These are phyloP conservation scores for Podarcis siculus DNA, from an alignment of 2,797 vertebrate species.

Conservation along the genomic window DNA sequence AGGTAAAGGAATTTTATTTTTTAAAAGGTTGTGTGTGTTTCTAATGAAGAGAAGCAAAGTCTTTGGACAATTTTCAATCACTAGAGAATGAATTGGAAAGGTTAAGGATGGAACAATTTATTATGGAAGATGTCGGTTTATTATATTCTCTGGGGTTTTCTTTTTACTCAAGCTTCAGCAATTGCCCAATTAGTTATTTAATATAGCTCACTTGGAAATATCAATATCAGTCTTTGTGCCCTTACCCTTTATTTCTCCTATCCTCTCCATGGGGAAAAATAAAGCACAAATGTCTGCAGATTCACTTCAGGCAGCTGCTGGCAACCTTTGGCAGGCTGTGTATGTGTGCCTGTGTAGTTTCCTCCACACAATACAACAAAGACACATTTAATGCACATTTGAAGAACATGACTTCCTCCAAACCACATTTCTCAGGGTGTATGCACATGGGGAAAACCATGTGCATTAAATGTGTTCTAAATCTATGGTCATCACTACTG, in stretches of 20 bases:
- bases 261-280: background rate
- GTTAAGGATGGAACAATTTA: conserved; percentile 13
- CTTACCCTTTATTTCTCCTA: background rate
- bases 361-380: too few species aligned
- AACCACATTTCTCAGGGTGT: too few species aligned
- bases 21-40: background rate
- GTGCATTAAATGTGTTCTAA: too few species aligned
- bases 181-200: conserved; percentile 39
- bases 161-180: background rate
- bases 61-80: conserved; percentile 9
- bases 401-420: too few species aligned
- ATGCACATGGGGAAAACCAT: too few species aligned
- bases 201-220: conserved; percentile 44
- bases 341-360: background rate
- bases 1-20: conserved; percentile 14
- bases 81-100: background rate
- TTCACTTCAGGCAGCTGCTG: conserved; percentile 14
- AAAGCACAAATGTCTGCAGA: background rate
- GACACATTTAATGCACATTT: too few species aligned
- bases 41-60: conserved; percentile 2
- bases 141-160: conserved; percentile 43
- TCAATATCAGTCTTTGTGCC: conserved; percentile 1
- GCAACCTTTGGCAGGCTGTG: background rate
- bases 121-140: conserved; percentile 30
- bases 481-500: too few species aligned